phyloP scores from a whole-genome alignment of 2,797 vertebrate species.

The Perodicticus potto region DNA sequence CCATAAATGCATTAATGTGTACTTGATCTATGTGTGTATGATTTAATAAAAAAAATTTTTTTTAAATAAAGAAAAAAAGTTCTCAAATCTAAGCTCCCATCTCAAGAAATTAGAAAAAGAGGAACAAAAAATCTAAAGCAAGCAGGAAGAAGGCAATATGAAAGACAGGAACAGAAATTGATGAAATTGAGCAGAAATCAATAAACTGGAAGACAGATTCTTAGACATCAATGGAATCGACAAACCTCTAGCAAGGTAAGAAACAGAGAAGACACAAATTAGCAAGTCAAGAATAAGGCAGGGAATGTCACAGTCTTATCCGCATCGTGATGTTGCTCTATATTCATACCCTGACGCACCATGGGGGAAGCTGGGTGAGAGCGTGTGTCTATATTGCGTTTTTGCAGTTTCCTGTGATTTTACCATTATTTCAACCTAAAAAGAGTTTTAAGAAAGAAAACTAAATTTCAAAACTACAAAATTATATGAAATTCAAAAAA shows the following conservation, averaged over 20 bases:
- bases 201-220: neutral
- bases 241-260: neutral
- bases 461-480: neutral
- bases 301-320: neutral
- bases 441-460: neutral
- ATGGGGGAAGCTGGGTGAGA: neutral
- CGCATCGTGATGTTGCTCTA: neutral
- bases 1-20: too few species aligned
- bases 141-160: neutral
- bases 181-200: neutral
- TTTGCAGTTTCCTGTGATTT: neutral
- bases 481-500: neutral
- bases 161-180: neutral
- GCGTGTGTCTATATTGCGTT: neutral
- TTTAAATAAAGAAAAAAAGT: neutral
- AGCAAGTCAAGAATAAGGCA: neutral
- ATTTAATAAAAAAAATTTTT: too few species aligned
- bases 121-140: neutral
- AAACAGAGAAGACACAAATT: neutral
- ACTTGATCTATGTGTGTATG: too few species aligned
- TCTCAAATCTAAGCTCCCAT: neutral
- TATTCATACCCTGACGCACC: neutral
- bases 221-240: neutral
- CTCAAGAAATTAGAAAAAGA: conserved; percentile 18
- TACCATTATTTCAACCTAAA: neutral